phyloP scores from a whole-genome alignment of 2,113 vertebrate genomes.

The Phaethornis superciliosus region DNA sequence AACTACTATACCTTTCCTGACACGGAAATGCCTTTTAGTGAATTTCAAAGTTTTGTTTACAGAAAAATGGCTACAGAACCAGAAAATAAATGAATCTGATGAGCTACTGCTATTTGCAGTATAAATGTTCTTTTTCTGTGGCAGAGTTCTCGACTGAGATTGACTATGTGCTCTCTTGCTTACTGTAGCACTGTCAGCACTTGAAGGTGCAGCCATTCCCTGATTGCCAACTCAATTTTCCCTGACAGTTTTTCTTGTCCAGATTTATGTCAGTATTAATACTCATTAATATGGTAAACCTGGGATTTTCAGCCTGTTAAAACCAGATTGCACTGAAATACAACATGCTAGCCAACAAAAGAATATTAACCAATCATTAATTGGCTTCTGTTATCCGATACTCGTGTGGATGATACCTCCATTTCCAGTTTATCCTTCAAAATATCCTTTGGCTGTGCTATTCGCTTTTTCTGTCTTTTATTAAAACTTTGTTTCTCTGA shows the following conservation, averaged over 20 bases:
- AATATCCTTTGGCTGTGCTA: not conserved
- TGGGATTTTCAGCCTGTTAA: conserved; percentile 4
- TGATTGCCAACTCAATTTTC: not conserved
- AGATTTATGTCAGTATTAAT: conserved; percentile 20
- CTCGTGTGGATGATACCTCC: not conserved
- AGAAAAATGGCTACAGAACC: not conserved
- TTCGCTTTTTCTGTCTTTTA: not conserved
- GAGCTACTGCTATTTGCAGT: not conserved
- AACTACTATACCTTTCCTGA: not conserved
- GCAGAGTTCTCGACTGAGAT: not conserved
- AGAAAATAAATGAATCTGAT: not conserved
- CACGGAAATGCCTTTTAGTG: not conserved
- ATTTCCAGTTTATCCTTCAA: not conserved
- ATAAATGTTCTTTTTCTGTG: not conserved
- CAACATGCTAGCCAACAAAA: not conserved
- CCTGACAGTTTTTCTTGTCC: not conserved
- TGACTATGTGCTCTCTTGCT: not conserved
- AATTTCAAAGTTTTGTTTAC: not conserved
- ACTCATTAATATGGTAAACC: conserved; percentile 10
- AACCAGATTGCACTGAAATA: not conserved
- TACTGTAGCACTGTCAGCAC: not conserved
- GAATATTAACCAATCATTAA: not conserved
- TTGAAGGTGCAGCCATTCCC: not conserved
- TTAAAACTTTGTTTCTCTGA: not conserved
- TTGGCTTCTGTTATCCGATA: not conserved